Evolutionary conservation across 2,113 vertebrate genomes (phyloP).

Genomic region (Anser cygnoides): DNA sequence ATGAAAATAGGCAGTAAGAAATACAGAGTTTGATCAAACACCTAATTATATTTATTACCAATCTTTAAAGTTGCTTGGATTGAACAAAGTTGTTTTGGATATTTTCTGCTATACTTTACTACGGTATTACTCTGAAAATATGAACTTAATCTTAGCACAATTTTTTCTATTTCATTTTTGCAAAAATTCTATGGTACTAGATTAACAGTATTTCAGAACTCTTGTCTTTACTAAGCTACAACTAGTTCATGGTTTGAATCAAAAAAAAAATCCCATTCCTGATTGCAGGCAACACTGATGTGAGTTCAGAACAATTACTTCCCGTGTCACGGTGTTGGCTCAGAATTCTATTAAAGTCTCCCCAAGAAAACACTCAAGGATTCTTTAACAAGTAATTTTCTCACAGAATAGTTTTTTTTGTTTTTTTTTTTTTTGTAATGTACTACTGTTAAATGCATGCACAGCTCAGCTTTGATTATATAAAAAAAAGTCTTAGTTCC

Average conservation of each 20-base stretch:
- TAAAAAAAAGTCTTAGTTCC: background rate
- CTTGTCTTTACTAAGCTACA: background rate
- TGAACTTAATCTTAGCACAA: background rate
- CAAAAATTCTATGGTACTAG: background rate
- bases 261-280: background rate
- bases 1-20: background rate
- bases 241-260: background rate
- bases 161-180: background rate
- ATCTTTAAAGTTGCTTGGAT: background rate
- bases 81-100: background rate
- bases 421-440: background rate
- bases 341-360: background rate
- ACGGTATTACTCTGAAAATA: background rate
- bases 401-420: background rate
- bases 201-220: background rate
- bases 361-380: background rate
- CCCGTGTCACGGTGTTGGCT: background rate
- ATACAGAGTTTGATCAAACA: rapidly evolving
- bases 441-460: background rate
- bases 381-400: background rate
- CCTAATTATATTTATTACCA: background rate
- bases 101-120: background rate
- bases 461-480: background rate
- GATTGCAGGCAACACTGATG: background rate
- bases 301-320: background rate